Percentiles rank a stretch among this genome's conserved stretches.
phyloP scores from a whole-genome alignment of 2,888 invertebrate genomes.

The Zele albiditarsus region DNA sequence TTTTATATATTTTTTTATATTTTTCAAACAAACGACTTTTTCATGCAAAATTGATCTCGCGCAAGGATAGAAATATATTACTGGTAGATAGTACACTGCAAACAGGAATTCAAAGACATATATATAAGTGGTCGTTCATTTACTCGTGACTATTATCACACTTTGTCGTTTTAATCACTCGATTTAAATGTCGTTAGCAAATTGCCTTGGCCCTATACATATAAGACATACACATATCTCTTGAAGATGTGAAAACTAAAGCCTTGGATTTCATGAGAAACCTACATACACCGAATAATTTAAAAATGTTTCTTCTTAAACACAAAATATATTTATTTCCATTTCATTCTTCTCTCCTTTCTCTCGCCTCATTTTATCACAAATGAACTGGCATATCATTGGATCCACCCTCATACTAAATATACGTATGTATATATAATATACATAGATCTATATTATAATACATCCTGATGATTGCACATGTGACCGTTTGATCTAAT shows the following conservation, averaged over 20 bases:
- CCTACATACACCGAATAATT: too few species aligned
- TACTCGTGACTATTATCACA: not conserved
- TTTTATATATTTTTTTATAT: too few species aligned
- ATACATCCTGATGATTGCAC: not conserved
- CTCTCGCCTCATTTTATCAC: not conserved
- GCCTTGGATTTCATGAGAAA: not conserved
- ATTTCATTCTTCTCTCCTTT: not conserved
- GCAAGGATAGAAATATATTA: too few species aligned
- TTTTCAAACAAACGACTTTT: too few species aligned
- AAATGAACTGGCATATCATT: not conserved
- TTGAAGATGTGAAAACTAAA: not conserved
- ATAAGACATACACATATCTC: not conserved
- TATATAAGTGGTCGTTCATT: too few species aligned
- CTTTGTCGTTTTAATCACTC: constrained; percentile 45
- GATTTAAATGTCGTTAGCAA: constrained; percentile 49
- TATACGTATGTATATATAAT: not conserved
- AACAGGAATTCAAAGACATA: too few species aligned
- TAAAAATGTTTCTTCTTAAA: not conserved
- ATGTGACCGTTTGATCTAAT: not conserved
- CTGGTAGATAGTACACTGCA: too few species aligned
- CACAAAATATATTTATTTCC: not conserved
- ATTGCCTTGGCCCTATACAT: constrained; percentile 1
- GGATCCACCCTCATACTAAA: not conserved
- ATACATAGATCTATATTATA: not conserved
- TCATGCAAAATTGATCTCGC: too few species aligned